A percentile compares a stretch with the other conserved stretches of the same genome.
phyloP scores from a whole-genome alignment of 1,140 invertebrate genomes.

The Ruditapes philippinarum region DNA sequence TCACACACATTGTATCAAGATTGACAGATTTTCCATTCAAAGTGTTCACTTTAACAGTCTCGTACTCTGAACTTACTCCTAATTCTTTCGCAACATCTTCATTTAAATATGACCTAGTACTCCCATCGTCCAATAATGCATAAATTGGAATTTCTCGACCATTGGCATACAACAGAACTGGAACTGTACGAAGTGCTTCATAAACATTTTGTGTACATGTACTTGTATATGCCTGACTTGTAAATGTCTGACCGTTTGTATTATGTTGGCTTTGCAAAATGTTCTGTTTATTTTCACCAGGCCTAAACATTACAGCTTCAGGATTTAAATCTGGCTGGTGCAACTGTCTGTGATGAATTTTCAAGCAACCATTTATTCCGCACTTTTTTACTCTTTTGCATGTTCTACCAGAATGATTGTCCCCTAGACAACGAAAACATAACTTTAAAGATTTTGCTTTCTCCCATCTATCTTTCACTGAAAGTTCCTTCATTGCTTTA shows the following conservation, averaged over 20 bases:
- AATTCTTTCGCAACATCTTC: slow-evolving; percentile 9
- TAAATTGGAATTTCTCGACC: not conserved
- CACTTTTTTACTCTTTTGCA: not conserved
- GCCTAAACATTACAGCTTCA: not conserved
- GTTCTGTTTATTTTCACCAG: not conserved
- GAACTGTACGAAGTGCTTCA: slow-evolving; percentile 19
- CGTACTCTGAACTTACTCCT: not conserved
- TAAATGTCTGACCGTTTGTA: not conserved
- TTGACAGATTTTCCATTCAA: slow-evolving; percentile 13
- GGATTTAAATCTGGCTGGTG: not conserved
- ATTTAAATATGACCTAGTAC: slow-evolving; percentile 34
- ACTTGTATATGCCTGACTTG: too few species aligned
- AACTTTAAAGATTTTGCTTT: not conserved
- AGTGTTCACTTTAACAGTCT: not conserved
- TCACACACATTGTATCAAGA: slow-evolving; percentile 21
- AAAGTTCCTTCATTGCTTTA: not conserved
- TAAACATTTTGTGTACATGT: not conserved
- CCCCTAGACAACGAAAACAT: slow-evolving; percentile 1
- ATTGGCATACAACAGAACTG: not conserved
- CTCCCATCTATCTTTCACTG: not conserved
- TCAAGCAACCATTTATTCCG: not conserved
- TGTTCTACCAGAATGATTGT: not conserved
- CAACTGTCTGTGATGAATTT: slow-evolving; percentile 6
- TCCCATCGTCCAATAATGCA: slow-evolving; percentile 38
- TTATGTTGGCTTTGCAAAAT: not conserved